phyloP scores from a whole-genome alignment of 2,888 invertebrate species.

The Lobophora halterata region DNA sequence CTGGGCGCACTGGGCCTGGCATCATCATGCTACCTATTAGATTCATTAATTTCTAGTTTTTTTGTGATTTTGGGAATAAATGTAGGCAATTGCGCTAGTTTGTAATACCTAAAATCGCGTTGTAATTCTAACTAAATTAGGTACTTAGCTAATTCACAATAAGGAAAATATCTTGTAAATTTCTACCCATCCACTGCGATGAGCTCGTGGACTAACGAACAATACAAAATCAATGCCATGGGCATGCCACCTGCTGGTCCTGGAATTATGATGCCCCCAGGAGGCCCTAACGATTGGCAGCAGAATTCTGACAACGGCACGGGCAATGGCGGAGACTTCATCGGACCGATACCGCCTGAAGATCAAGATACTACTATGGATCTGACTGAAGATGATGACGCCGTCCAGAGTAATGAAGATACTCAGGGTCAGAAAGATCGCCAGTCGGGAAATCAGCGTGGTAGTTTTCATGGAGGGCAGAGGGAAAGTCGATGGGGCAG shows the following conservation, averaged over 20 bases:
- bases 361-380: slow-evolving; percentile 9
- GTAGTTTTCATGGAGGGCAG: no score
- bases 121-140: no score
- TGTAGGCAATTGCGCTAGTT: no score
- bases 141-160: no score
- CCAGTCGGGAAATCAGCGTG: not conserved
- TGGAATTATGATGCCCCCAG: not conserved
- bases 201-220: slow-evolving; percentile 10
- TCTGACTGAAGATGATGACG: slow-evolving; percentile 10
- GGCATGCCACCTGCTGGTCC: not conserved
- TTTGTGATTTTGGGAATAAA: no score
- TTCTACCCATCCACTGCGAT: no score
- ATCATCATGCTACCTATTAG: no score
- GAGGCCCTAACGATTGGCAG: slow-evolving; percentile 1
- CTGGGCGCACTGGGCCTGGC: no score
- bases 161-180: no score
- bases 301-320: not conserved
- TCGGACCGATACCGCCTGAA: slow-evolving; percentile 14
- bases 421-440: not conserved
- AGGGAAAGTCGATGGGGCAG: no score
- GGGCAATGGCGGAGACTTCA: slow-evolving; percentile 5
- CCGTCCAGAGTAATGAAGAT: not conserved
- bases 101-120: no score
- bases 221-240: slow-evolving; percentile 7
- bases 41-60: no score